Evolutionary conservation across 2,113 vertebrate genomes (phyloP), one percentile per base, ranked within the genome.

Genomic region (Brachyhypopomus occidentalis): DNA sequence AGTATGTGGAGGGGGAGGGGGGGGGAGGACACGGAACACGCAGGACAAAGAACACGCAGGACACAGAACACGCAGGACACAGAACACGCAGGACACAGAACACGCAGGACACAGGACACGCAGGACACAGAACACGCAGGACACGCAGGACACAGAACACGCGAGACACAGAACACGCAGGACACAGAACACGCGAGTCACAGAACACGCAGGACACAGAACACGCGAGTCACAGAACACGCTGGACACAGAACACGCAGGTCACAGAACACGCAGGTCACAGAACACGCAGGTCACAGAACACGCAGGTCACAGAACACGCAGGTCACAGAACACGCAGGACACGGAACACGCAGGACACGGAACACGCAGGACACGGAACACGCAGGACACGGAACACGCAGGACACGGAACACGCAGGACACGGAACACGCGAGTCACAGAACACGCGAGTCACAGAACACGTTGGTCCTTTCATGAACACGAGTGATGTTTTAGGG

Each of bases 1-100:
- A 55, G 63, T 23, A 62, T 55, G 22, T 1, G 30, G 30, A 30
- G 30, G 30, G 45, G 19, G 52, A 75, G 41, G 16, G 60, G 16
- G 4, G 22, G 34, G 27, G 63, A 1, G 0, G 52, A n/a, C n/a
- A n/a, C n/a, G 30, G 30, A 30, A 30, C 30, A 30, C 30, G 30
- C 30, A 30, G 30, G 30, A 30, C 30, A 30, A 1, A 30, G 30
- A 30, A 30, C 30, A 30, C 3, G 30, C 30, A 30, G 30, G 36
- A 55, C 78, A 76, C 19, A 75, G 52, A 84, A 58, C 59, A 77
- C 74, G 34, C n/a, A n/a, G n/a, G n/a, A n/a, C n/a, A 30, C 30
- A 30, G 30, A 30, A 30, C 30, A 30, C 3, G 30, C 30, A 30
- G 30, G 36, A 55, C 78, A 76, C 19, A 75, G 52, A 84, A 58